Base-by-base conservation (phyloP, 2,888 invertebrate genomes). In the Spodoptera picta region DNA sequence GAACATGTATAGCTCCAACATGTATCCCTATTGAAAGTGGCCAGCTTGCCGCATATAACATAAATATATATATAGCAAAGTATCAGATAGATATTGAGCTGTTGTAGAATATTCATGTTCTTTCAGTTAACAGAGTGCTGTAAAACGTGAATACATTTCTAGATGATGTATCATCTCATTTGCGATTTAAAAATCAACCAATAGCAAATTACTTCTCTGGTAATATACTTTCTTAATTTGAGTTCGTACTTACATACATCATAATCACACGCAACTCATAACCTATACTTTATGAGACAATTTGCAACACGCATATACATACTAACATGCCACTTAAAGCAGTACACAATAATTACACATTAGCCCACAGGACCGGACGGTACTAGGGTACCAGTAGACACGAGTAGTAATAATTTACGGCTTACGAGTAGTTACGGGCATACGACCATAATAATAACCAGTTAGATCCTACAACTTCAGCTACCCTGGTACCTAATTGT, bases 401-500 rank as follows among this genome's bases (percentile, higher is more conserved):
- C 27, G 56, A 74, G 64, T 63, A 57, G 46, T 59, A 47, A 74
- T 72, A 75, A 72, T 72, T 71, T 72, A 74, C 53, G 49, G 49
- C 52, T 45, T 42, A 53, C 31, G 11, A 45, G 59, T 53, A 50
- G 60, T 53, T 54, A 50, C 36, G 10, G 51, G 53, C 31, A 41
- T 46, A 11, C n/a, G 57, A 53, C 59, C 45, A 50, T 72, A 74
- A 75, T 74, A 69, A 74, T 74, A 69, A 74, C 75, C 12, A 69
- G 70, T 69, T 74, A 48, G 49, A 70, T 68, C 46, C n/a, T 53
- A 73, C 62, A 19, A 63, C 49, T 57, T 69, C 24, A 27, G 27
- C 46, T 43, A 56, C 44, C 36, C 46, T 53, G 42, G 69, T 70
- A 54, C 42, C 24, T 57, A 45, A 44, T 63, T 69, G 64, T 42